Conservation (phyloP, 2,888 invertebrate species). For the Miltochrista miniata region DNA sequence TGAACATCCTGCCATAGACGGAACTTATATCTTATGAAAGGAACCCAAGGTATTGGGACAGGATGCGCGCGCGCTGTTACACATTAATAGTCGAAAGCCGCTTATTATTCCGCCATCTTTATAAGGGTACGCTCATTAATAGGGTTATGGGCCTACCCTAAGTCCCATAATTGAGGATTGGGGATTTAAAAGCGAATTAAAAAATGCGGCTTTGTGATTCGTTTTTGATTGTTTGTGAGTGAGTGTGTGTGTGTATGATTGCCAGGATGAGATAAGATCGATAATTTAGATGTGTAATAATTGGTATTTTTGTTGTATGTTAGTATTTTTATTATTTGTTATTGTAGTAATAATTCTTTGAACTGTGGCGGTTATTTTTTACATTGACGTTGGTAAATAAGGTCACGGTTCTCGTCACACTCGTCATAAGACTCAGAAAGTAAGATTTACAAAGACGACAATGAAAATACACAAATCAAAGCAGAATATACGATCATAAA, state of each 20-base stretch:
- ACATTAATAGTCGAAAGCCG: constrained; percentile 31
- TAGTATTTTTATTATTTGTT: constrained; percentile 11
- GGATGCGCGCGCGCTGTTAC: constrained; percentile 26
- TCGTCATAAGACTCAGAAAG: too few relatives aligned
- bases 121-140: constrained; percentile 18
- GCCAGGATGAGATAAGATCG: constrained; percentile 21
- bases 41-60: constrained; percentile 12
- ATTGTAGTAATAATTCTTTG: neutral
- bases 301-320: constrained; percentile 11
- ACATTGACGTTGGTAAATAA: too few relatives aligned
- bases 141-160: constrained; percentile 3
- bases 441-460: too few relatives aligned
- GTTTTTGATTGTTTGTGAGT: constrained; percentile 17
- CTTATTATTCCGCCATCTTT: constrained; percentile 41
- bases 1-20: constrained; percentile 17
- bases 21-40: neutral
- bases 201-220: constrained; percentile 24
- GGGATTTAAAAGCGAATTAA: constrained; percentile 16
- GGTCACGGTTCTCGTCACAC: too few relatives aligned
- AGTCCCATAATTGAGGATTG: constrained; percentile 10
- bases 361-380: neutral
- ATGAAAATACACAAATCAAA: too few relatives aligned
- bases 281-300: constrained; percentile 14
- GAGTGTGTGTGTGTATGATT: constrained; percentile 2
- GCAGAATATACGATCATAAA: too few relatives aligned